Conservation (phyloP, 2,888 invertebrate genomes). For the Ariolimax columbianus region DNA sequence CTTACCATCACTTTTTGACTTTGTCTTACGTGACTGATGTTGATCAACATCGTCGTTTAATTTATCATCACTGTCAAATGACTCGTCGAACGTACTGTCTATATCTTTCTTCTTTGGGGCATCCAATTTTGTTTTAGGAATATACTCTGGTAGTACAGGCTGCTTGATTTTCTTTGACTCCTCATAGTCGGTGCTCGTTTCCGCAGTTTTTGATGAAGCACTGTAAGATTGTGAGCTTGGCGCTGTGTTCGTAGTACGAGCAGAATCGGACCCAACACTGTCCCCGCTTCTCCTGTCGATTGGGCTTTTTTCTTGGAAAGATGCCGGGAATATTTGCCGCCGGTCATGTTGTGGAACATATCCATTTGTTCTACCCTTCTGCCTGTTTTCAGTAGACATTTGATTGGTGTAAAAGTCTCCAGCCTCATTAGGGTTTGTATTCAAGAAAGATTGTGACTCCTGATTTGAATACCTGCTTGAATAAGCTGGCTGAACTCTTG, state of each 20-base stretch:
- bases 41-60: neutral
- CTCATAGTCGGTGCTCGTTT: neutral
- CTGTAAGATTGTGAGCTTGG: neutral
- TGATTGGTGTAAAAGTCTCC: slow-evolving; percentile 10
- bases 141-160: slow-evolving; percentile 42
- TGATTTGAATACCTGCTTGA: slow-evolving; percentile 4
- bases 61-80: slow-evolving; percentile 16
- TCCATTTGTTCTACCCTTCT: slow-evolving; percentile 16
- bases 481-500: neutral
- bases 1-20: neutral
- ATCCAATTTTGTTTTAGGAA: slow-evolving; percentile 13
- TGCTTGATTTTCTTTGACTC: slow-evolving; percentile 32
- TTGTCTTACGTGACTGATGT: neutral
- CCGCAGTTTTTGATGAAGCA: neutral
- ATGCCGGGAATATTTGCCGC: neutral
- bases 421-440: slow-evolving; percentile 31
- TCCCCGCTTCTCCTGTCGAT: neutral
- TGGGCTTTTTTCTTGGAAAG: neutral
- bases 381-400: too few relatives aligned
- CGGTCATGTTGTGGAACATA: neutral
- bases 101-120: neutral
- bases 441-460: neutral
- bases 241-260: neutral
- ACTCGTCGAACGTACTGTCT: slow-evolving; percentile 18
- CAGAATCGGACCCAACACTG: neutral